Evolutionary conservation across 2,113 vertebrate genomes (phyloP), one percentile per base, ranked within the genome.

Genomic region (Typhlomys cinereus): DNA sequence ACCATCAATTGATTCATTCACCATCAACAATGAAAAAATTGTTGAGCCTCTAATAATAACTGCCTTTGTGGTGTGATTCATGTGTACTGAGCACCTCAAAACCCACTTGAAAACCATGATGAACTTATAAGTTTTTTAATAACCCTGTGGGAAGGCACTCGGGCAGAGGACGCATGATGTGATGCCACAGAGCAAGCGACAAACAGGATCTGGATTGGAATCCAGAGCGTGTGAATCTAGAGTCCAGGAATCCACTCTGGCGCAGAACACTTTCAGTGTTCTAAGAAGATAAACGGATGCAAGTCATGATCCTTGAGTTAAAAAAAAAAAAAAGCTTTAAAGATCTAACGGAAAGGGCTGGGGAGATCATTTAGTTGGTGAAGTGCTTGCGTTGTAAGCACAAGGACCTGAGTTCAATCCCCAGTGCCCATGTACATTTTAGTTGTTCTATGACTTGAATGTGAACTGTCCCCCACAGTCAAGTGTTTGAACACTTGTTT

Each of bases 41-140:
- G n/a, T 70, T n/a, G 36, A 44, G 34, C 67, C 94, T 46, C 89
- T 80, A 79, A 54, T 90, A 88, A 74, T 76, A 74, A n/a, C 50
- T 75, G 21, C 79, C 52, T 88, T 67, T 92, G 39, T 57, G n/a
- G 69, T 46, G 34, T 87, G 71, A 67, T 39, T 80, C 57, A 61
- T 75, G 17, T 64, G 21, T 90, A 15, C 67, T 41, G 23, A 48
- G 27, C 13, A 82, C 57, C 67, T 17, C 85, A 36, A 50, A 83
- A 54, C 9, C 48, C 34, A 18, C 62, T 82, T 46, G n/a, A 81
- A 87, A 84, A 74, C 39, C 54, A 48, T 13, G 62, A 48, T 36
- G 27, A 17, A 25, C 61, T 86, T 93, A n/a, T 66, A 75, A 62
- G 93, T 90, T 91, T 78, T 57, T 78, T 74, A 93, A 57, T 39